Percentiles rank a stretch among this genome's conserved stretches.
Evolutionary conservation across 2,797 vertebrate species (phyloP).

Genomic region (Acropternis orthonyx): DNA sequence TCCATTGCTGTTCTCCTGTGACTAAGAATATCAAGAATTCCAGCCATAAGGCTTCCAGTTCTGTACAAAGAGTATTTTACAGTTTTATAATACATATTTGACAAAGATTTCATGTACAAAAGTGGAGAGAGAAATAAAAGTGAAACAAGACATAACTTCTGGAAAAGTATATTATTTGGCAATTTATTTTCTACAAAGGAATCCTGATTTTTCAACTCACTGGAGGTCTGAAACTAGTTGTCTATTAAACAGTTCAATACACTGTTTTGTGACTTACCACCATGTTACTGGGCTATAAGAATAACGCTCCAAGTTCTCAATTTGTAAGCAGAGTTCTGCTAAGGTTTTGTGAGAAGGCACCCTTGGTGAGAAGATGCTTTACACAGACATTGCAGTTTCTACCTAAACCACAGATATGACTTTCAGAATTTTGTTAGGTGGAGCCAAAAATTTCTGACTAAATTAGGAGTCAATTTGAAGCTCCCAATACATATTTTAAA

Average conservation of each 20-base stretch:
- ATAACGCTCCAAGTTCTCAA: neutral
- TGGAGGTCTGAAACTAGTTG: neutral
- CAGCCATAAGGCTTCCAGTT: neutral
- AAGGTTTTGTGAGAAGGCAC: neutral
- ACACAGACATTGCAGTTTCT: neutral
- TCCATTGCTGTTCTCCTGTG: neutral
- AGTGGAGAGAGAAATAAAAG: neutral
- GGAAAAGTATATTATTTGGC: neutral
- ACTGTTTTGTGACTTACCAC: neutral
- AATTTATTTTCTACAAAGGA: neutral
- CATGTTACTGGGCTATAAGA: neutral
- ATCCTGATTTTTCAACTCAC: neutral
- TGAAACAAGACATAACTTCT: neutral
- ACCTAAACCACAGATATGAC: neutral
- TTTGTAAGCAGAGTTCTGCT: neutral
- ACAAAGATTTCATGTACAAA: neutral
- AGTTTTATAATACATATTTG: neutral
- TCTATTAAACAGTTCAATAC: neutral
- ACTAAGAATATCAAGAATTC: neutral
- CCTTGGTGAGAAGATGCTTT: neutral
- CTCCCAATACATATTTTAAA: neutral
- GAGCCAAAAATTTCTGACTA: neutral
- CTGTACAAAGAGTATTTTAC: neutral
- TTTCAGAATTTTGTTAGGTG: neutral
- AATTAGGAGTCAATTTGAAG: neutral